Base-by-base conservation (phyloP, 2,888 invertebrate species). In the Synergus japonicus region DNA sequence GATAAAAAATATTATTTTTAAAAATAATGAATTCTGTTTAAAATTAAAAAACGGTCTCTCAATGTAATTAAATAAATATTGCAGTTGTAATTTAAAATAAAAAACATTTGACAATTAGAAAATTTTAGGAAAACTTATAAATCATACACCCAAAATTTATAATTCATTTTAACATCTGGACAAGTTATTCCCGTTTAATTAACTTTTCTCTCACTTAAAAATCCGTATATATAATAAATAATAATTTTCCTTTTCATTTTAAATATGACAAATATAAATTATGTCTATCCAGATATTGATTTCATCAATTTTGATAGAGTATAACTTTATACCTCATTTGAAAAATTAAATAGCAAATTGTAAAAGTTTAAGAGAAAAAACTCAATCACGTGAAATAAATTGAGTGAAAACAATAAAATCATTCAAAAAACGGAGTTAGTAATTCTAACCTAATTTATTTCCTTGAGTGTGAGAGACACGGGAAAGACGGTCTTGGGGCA, bases 391-490 rank as follows among this genome's bases (percentile, higher is more conserved):
- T 41, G 49, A 49, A 54, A 43, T 22, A 12, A 49, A 49, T n/a
- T 29, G 15, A 67, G 5, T 29, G 3, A 29, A 29, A 46, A 3
- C 9, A 49, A 46, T 69, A 46, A 46, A 29, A 69, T 66, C 18
- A 4, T n/a, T 15, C 9, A 66, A 66, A 18, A 66, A 66, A 12
- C 10, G 4, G 5, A 44, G 12, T 12, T 18, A 22, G 12, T 10
- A 67, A 44, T 22, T 37, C 37, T 73, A 73, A 73, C 73, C 73
- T 73, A 73, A 15, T 3, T 15, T 13, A 46, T 13, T 46, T n/a
- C 13, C 2, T 3, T 29, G 29, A 29, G 29, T 29, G 29, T 29
- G 49, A 69, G 12, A 69, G 12, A 29, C 29, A 29, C 18, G 13
- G 18, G 29, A 4, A 9, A 37, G 15, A 1, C 18, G 37, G n/a